A percentile compares a stretch with the other conserved stretches of the same genome.
These are phyloP conservation scores for Amblyteles armatorius DNA, from an alignment of 2,888 invertebrate genomes.

Conservation along the genomic window DNA sequence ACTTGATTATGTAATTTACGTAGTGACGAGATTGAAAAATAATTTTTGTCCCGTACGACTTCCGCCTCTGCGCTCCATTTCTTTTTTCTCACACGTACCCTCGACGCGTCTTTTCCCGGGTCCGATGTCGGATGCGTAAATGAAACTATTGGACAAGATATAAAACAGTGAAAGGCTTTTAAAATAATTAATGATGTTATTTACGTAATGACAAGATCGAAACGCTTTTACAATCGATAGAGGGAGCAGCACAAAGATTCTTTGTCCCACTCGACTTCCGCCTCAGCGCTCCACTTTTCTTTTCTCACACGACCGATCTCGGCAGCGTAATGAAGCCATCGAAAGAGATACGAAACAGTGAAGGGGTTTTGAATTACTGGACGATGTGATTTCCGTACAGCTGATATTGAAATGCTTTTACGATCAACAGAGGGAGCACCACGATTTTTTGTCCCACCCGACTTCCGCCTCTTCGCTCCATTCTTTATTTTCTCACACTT, in stretches of 20 bases:
- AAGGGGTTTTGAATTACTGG: neutral
- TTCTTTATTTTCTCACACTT: slow-evolving; percentile 42
- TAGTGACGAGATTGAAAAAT: neutral
- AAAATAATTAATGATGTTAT: neutral
- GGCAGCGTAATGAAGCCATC: neutral
- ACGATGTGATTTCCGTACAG: neutral
- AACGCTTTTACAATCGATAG: neutral
- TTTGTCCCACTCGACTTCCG: slow-evolving; percentile 52
- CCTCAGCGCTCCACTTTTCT: slow-evolving; percentile 20
- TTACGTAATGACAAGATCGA: slow-evolving; percentile 14
- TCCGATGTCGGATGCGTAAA: too few species aligned
- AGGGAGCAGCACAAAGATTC: slow-evolving; percentile 29
- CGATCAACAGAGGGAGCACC: slow-evolving; percentile 7
- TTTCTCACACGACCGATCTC: slow-evolving; percentile 23
- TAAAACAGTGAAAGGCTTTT: neutral
- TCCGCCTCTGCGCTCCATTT: slow-evolving; percentile 35
- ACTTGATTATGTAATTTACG: too few species aligned
- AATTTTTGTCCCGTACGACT: slow-evolving; percentile 45
- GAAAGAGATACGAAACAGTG: neutral
- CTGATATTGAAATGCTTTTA: neutral
- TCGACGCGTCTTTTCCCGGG: neutral
- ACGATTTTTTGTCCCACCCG: slow-evolving; percentile 46
- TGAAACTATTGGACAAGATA: too few species aligned
- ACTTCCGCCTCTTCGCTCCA: slow-evolving; percentile 35
- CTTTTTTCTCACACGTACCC: slow-evolving; percentile 35